Conservation (phyloP, 2,797 vertebrate species). For the Sebastes steindachneri region DNA sequence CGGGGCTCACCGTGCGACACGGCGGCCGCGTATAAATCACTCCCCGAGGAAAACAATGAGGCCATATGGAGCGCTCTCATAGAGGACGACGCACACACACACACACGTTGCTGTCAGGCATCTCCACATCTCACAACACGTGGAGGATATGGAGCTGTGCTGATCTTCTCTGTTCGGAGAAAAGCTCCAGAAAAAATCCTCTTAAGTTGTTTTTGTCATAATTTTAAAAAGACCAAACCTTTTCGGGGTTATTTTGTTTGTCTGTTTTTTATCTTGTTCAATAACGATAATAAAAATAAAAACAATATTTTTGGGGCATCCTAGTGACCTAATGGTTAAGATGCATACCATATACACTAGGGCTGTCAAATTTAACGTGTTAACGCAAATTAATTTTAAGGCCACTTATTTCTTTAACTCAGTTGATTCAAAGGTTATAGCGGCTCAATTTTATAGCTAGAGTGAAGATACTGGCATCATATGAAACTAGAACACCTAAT, state of each 20-base stretch:
- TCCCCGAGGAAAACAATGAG: conserved; percentile 62
- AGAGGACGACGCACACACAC: background rate
- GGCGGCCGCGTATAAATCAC: conserved; percentile 73
- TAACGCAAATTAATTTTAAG: too few species aligned
- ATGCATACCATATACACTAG: too few species aligned
- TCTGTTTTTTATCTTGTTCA: background rate
- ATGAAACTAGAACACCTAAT: too few species aligned
- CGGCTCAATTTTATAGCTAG: too few species aligned
- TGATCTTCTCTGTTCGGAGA: background rate
- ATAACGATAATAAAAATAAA: background rate
- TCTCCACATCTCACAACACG: background rate
- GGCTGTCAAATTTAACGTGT: too few species aligned
- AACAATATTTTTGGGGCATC: background rate
- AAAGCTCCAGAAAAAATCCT: background rate
- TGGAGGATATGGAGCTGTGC: background rate
- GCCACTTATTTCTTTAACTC: too few species aligned
- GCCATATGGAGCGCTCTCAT: conserved; percentile 28
- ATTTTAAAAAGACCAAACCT: background rate
- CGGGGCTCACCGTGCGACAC: conserved; percentile 13
- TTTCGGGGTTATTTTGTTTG: background rate
- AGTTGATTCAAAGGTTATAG: too few species aligned
- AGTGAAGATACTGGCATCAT: too few species aligned
- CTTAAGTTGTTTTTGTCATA: background rate
- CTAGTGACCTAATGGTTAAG: background rate
- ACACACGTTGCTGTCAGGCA: background rate